Percentiles rank a stretch among this genome's conserved stretches.
Conservation (phyloP, 64 coral and sea anemone species). For the Trachythela sp. region DNA sequence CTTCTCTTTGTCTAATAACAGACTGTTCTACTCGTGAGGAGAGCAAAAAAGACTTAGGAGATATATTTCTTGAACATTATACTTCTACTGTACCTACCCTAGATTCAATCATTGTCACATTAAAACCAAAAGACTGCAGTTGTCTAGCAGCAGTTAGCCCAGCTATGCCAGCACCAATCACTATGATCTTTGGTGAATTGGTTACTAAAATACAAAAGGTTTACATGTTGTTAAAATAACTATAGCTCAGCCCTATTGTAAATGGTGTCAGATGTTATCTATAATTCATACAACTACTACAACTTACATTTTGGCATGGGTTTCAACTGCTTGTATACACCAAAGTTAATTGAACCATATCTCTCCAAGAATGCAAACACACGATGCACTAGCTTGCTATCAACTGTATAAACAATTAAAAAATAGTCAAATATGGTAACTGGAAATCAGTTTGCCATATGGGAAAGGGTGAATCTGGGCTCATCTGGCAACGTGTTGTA, state of each 20-base stretch:
- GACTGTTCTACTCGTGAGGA: too few relatives aligned
- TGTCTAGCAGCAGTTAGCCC: constrained; percentile 86
- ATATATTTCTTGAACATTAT: too few relatives aligned
- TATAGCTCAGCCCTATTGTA: not conserved
- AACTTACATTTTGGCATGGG: constrained; percentile 69
- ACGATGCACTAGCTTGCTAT: constrained; percentile 71
- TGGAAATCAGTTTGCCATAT: not conserved
- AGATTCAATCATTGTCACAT: constrained; percentile 90
- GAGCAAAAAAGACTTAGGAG: too few relatives aligned
- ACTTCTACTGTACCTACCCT: constrained; percentile 38
- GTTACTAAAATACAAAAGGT: constrained; percentile 62
- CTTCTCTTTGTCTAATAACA: too few relatives aligned
- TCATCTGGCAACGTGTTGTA: too few relatives aligned
- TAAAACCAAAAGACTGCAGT: constrained; percentile 88
- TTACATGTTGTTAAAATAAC: not conserved
- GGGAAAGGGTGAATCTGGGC: too few relatives aligned
- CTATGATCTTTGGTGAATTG: constrained; percentile 73
- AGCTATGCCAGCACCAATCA: constrained; percentile 91
- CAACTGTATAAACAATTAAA: constrained; percentile 39
- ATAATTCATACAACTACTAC: not conserved
- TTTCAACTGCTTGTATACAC: constrained; percentile 81
- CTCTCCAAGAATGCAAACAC: constrained; percentile 90
- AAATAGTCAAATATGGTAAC: not conserved
- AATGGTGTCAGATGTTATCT: not conserved
- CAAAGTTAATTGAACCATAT: constrained; percentile 99